Evolutionary conservation across 2,113 vertebrate species (phyloP).

Genomic region (Stegastes partitus): DNA sequence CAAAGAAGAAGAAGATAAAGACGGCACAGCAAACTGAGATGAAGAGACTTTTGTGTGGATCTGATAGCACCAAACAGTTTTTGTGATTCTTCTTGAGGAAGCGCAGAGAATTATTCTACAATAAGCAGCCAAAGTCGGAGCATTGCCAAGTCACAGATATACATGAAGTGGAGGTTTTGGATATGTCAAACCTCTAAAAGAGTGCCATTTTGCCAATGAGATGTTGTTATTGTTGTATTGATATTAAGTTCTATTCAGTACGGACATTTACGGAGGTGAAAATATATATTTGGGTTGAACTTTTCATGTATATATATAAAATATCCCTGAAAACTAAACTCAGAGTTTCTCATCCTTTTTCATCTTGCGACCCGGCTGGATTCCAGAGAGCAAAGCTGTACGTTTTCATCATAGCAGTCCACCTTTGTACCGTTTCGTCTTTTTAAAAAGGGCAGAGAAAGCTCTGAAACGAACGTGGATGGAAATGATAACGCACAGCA

Average conservation of each 20-base stretch:
- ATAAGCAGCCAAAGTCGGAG: background rate
- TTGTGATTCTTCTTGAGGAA: background rate
- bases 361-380: background rate
- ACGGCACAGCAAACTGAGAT: too few relatives aligned
- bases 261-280: background rate
- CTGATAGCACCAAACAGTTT: too few relatives aligned
- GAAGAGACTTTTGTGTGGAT: background rate
- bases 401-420: too few relatives aligned
- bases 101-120: background rate
- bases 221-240: background rate
- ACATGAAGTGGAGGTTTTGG: background rate
- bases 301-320: background rate
- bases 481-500: too few relatives aligned
- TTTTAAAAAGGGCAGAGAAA: too few relatives aligned
- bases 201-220: background rate
- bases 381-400: too few relatives aligned
- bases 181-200: background rate
- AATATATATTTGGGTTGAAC: background rate
- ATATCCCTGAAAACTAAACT: background rate
- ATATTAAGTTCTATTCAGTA: background rate
- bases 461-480: too few relatives aligned
- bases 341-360: conserved; percentile 36
- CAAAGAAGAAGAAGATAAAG: too few relatives aligned
- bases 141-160: background rate
- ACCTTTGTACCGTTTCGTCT: too few relatives aligned